Conservation (phyloP, 2,113 vertebrate genomes). For the Neomonachus schauinslandi region DNA sequence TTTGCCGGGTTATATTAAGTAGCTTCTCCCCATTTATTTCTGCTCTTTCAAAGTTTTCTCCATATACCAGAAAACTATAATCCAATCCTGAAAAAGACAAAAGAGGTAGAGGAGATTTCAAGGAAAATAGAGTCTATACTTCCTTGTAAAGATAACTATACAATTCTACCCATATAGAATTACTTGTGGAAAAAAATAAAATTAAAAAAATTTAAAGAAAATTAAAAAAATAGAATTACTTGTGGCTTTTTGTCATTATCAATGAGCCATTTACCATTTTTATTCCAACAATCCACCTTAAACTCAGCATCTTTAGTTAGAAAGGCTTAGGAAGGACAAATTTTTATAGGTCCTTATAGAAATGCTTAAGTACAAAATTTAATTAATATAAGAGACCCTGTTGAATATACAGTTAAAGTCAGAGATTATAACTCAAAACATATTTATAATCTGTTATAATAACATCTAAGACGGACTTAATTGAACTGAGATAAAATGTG, state of each 20-base stretch:
- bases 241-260: neutral
- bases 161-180: neutral
- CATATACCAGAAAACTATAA: constrained; percentile 94
- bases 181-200: neutral
- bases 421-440: neutral
- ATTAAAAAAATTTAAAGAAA: too few relatives aligned
- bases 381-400: neutral
- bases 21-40: constrained; percentile 94
- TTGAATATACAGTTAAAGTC: neutral
- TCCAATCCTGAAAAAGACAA: constrained; percentile 89
- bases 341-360: neutral
- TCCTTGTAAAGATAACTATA: neutral
- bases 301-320: neutral
- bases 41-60: constrained; percentile 95
- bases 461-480: neutral
- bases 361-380: constrained; percentile 1
- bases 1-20: constrained; percentile 94
- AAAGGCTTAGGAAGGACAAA: neutral
- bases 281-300: neutral
- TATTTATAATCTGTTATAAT: neutral
- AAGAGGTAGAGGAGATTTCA: constrained; percentile 41
- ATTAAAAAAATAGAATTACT: neutral
- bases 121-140: neutral
- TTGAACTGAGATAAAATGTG: neutral
- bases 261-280: neutral